phyloP scores from a whole-genome alignment of 2,888 invertebrate species.

The Eurytoma adleriae region DNA sequence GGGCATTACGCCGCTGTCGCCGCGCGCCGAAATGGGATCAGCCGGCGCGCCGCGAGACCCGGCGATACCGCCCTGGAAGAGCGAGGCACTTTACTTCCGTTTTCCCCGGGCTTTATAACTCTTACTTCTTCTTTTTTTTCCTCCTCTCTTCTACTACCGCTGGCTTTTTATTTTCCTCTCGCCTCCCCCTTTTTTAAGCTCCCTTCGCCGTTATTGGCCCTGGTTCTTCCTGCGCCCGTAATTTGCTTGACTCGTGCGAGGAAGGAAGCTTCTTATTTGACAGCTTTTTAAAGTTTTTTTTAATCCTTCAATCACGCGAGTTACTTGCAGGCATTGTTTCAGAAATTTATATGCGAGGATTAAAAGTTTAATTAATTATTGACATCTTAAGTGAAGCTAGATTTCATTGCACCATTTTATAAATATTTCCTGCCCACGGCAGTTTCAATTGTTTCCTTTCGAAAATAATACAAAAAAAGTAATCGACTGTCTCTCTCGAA shows the following conservation, averaged over 20 bases:
- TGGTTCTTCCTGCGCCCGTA: background rate
- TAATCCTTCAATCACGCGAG: no score
- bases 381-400: no score
- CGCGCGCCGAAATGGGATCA: constrained; percentile 59
- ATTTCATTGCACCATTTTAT: no score
- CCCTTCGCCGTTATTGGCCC: constrained; percentile 11
- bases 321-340: no score
- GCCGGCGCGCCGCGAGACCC: constrained; percentile 46
- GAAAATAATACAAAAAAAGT: no score
- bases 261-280: constrained; percentile 1
- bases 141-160: background rate
- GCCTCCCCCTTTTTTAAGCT: constrained; percentile 7
- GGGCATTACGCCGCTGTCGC: constrained; percentile 41
- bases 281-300: no score
- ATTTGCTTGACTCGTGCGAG: constrained; percentile 1
- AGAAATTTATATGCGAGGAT: no score
- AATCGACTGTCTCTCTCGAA: no score
- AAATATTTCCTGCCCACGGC: no score
- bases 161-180: constrained; percentile 2
- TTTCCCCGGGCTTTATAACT: constrained; percentile 44
- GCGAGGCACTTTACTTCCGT: constrained; percentile 59
- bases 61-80: background rate
- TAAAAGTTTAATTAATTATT: no score
- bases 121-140: constrained; percentile 29
- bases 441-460: no score